These are phyloP conservation scores for Paramuricea clavata DNA, from an alignment of 92 coral and sea anemone species.

Conservation along the genomic window DNA sequence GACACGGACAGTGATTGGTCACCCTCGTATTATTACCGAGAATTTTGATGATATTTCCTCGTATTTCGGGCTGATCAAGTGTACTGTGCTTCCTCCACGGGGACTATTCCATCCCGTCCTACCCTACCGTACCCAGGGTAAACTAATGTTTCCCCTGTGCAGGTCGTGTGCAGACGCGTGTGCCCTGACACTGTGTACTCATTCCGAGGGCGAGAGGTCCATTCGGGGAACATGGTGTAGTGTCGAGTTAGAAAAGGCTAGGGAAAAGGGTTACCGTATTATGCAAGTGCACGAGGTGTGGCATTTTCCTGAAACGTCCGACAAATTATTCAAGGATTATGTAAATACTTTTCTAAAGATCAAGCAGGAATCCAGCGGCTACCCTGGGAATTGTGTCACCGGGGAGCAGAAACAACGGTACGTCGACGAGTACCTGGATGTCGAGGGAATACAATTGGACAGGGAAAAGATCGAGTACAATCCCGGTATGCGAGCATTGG, in stretches of 20 bases:
- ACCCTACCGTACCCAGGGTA: slow-evolving; percentile 54
- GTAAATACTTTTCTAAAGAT: background rate
- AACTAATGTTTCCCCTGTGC: slow-evolving; percentile 59
- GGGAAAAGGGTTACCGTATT: slow-evolving; percentile 17
- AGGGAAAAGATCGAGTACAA: background rate
- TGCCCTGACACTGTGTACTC: slow-evolving; percentile 60
- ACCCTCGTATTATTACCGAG: too few relatives aligned
- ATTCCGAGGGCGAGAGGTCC: slow-evolving; percentile 45
- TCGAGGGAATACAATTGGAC: too few relatives aligned
- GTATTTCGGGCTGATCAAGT: background rate
- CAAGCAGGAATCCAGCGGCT: too few relatives aligned
- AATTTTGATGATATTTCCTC: background rate
- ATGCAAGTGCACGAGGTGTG: slow-evolving; percentile 47
- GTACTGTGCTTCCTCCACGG: background rate
- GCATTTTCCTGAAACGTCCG: slow-evolving; percentile 30
- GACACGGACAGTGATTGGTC: too few relatives aligned
- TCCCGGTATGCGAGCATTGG: background rate
- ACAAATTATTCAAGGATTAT: background rate
- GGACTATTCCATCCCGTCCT: slow-evolving; percentile 7
- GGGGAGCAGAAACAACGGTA: too few relatives aligned
- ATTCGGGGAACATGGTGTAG: too few relatives aligned
- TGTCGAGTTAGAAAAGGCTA: too few relatives aligned
- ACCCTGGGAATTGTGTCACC: too few relatives aligned
- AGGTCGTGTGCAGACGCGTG: slow-evolving; percentile 56
- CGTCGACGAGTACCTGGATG: too few relatives aligned